These are phyloP conservation scores for Sylvietta virens DNA, from an alignment of 2,113 vertebrate species.

Conservation along the genomic window DNA sequence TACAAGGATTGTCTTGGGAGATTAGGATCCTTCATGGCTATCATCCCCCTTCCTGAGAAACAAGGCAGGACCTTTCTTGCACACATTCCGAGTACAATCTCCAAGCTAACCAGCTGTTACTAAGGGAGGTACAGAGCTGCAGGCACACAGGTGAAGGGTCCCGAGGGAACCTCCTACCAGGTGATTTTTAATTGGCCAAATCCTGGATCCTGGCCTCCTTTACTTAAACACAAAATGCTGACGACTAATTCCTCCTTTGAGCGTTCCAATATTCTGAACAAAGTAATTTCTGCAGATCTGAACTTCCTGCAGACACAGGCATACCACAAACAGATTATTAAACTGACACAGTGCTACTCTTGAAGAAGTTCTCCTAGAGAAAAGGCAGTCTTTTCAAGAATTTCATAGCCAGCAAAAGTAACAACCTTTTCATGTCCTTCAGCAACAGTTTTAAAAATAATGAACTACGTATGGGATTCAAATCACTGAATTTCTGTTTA, in stretches of 20 bases:
- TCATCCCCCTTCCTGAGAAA: neutral
- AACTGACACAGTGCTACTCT: neutral
- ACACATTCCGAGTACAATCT: neutral
- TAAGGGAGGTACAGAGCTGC: neutral
- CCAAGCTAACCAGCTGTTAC: neutral
- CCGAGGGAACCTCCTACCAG: fast-evolving
- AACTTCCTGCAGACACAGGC: neutral
- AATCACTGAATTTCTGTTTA: neutral
- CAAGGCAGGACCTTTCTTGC: neutral
- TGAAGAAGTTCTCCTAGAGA: neutral
- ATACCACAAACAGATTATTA: neutral
- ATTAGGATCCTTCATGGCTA: neutral
- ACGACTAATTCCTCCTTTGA: neutral
- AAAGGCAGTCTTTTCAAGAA: neutral
- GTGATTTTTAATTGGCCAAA: neutral
- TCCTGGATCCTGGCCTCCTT: neutral
- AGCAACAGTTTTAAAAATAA: neutral
- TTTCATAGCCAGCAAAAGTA: neutral
- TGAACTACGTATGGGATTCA: neutral
- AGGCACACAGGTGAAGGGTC: neutral
- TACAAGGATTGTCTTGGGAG: neutral
- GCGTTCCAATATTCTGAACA: neutral
- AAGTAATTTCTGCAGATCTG: neutral
- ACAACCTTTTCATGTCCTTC: neutral
- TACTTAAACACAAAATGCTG: neutral